phyloP scores from a whole-genome alignment of 1,140 invertebrate genomes.

The Hyposmocoma kahamanoa region DNA sequence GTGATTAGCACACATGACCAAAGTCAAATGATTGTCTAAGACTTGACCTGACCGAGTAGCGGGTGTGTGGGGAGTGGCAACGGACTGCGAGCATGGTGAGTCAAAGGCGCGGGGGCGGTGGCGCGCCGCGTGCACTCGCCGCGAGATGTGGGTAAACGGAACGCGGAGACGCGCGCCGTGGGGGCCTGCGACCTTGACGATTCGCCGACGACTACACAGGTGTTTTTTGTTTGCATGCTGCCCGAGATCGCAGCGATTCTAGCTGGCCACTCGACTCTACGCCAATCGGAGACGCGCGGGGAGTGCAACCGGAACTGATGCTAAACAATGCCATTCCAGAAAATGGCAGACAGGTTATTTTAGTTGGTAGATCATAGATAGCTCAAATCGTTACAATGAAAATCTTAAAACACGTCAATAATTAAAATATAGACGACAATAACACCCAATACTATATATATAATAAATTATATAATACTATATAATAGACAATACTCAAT shows the following conservation, averaged over 20 bases:
- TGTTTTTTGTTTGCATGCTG: slow-evolving; percentile 65
- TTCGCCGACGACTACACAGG: slow-evolving; percentile 67
- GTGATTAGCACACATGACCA: slow-evolving; percentile 19
- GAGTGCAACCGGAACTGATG: slow-evolving; percentile 48
- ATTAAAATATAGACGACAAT: too few relatives aligned
- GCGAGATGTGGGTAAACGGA: slow-evolving; percentile 70
- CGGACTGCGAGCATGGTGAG: slow-evolving; percentile 39
- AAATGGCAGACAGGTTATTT: too few relatives aligned
- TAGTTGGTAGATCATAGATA: too few relatives aligned
- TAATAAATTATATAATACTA: too few relatives aligned
- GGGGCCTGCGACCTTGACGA: slow-evolving; percentile 66
- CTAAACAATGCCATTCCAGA: too few relatives aligned
- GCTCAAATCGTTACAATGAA: too few relatives aligned
- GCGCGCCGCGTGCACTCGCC: slow-evolving; percentile 56
- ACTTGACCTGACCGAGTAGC: slow-evolving; percentile 34
- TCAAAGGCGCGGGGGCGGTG: slow-evolving; percentile 49
- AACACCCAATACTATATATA: too few relatives aligned
- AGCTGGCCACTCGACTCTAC: slow-evolving; percentile 24
- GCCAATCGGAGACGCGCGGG: slow-evolving; percentile 21
- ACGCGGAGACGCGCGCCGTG: slow-evolving; percentile 54
- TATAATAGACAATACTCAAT: too few relatives aligned
- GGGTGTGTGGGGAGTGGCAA: slow-evolving; percentile 15
- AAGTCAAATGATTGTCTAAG: slow-evolving; percentile 49
- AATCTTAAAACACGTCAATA: too few relatives aligned
- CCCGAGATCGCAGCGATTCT: slow-evolving; percentile 47